Percentiles rank a stretch among this genome's conserved stretches.
These are phyloP conservation scores for Eupithecia insigniata DNA, from an alignment of 2,888 invertebrate species.

Conservation along the genomic window DNA sequence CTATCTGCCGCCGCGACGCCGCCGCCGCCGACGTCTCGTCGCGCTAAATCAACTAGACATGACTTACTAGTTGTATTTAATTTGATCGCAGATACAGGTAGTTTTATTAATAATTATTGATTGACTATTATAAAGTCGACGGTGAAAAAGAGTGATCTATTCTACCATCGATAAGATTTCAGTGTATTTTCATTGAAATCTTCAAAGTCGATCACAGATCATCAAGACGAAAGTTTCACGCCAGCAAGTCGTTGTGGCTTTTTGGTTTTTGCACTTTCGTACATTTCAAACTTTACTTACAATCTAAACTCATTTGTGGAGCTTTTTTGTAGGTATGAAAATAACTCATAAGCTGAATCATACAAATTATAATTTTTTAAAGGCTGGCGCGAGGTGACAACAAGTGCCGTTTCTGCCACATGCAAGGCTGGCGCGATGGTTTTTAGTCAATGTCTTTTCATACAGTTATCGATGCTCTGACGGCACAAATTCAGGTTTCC, in stretches of 20 bases:
- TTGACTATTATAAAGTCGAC: constrained; percentile 28
- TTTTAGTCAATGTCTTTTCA: no score
- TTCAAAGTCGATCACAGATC: constrained; percentile 66
- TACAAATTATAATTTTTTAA: no score
- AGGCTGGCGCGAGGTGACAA: no score
- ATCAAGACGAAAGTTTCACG: constrained; percentile 74
- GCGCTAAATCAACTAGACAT: no score
- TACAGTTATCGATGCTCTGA: no score
- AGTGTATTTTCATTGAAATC: constrained; percentile 27
- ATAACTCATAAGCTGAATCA: no score
- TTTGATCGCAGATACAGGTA: neutral
- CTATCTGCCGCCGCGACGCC: no score
- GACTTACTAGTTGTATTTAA: no score
- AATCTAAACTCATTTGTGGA: neutral
- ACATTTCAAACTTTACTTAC: constrained; percentile 49
- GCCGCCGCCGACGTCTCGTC: no score
- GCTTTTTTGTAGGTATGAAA: neutral
- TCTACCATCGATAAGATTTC: constrained; percentile 31
- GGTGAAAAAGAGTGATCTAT: neutral
- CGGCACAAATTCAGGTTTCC: no score
- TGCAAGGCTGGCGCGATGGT: no score
- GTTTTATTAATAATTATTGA: constrained; percentile 8
- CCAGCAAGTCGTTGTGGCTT: constrained; percentile 55
- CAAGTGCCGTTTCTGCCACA: no score
- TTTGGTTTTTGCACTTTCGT: constrained; percentile 78